Evolutionary conservation across 2,113 vertebrate genomes (phyloP), one percentile per base, ranked within the genome.

Genomic region (Tupaia chinensis): DNA sequence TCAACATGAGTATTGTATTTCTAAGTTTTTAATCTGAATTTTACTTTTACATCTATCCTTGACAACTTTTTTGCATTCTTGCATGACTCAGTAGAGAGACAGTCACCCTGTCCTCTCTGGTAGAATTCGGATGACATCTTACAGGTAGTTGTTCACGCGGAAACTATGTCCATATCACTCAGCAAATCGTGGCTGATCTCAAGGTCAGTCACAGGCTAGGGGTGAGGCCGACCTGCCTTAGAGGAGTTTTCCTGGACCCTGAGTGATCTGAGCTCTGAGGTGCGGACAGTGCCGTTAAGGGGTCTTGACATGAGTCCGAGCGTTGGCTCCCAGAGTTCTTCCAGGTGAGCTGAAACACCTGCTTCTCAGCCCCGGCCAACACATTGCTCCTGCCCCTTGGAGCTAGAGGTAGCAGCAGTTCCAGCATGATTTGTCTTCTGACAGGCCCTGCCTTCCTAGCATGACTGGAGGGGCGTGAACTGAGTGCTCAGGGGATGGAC

Each of bases 361-460:
- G 9, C 82, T 96, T 19, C n/a, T 69, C 44, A 44, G 70, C 89
- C 23, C 23, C 70, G 86, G 53, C 34, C 53, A 3, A 8, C 27
- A 68, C 87, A 94, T 32, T 86, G 89, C 19, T 93, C 7, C 54
- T 77, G 80, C 32, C 82, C 63, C 69, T 97, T 0, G 61, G 80
- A 96, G 25, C 63, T 85, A 13, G 27, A 90, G 87, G 23, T 65
- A 29, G 73, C 34, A 76, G 70, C 66, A 27, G 74, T 90, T 96
- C 73, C 56, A 96, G n/a, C 73, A 44, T 76, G 82, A 69, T 92
- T 66, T 86, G 54, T 70, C 80, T 94, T 20, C 73, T 72, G 85
- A 81, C 73, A 82, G 85, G 53, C 69, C 34, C 78, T 84, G 54
- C 32, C 93, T 95, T 83, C 54, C 86, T 65, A 79, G 77, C 54